Evolutionary conservation across 2,113 vertebrate genomes (phyloP), one percentile per base, ranked within the genome.

Genomic region (Sebastes fasciatus): DNA sequence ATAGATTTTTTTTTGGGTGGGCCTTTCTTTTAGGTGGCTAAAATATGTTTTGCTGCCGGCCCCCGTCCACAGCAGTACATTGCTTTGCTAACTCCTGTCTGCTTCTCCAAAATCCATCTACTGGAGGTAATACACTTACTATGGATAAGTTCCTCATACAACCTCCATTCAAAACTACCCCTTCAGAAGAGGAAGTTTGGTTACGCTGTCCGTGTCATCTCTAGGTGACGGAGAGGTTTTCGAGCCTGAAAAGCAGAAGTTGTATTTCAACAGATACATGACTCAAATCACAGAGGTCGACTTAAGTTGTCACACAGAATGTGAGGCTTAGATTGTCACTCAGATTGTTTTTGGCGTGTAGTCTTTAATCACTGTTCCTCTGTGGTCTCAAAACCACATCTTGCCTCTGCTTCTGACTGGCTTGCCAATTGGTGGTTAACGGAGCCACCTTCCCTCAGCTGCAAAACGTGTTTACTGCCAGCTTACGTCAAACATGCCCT

Each of bases 381-480:
- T 80, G 85, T 74, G 84, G 63, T 57, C 58, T n/a, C 76, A 43
- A 62, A 57, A 49, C 81, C 79, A 77, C 86, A 63, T 86, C 61
- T 57, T 49, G 45, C 13, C 23, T 13, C 3, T 9, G 57, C 58
- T 75, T 80, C 65, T 74, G 2, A 4, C 75, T 14, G 73, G 54
- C 54, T 80, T 21, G 46, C 43, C 84, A 51, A 34, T 34, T 5
- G 17, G 60, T 54, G 77, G 64, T 77, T 46, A 26, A 77, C 40
- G 48, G 49, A 60, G n/a, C 16, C 1, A 42, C 77, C 61, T 65
- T 54, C 21, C 65, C 21, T 57, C 51, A 45, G 19, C 43, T 65
- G 48, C 60, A 45, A 45, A 79, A 73, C 8, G 45, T 48, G 58
- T 88, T 74, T 23, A 61, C 75, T 76, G 73, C 52, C 61, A 78